These are phyloP conservation scores for Phyllopteryx taeniolatus DNA, from an alignment of 2,113 vertebrate genomes.

Conservation along the genomic window DNA sequence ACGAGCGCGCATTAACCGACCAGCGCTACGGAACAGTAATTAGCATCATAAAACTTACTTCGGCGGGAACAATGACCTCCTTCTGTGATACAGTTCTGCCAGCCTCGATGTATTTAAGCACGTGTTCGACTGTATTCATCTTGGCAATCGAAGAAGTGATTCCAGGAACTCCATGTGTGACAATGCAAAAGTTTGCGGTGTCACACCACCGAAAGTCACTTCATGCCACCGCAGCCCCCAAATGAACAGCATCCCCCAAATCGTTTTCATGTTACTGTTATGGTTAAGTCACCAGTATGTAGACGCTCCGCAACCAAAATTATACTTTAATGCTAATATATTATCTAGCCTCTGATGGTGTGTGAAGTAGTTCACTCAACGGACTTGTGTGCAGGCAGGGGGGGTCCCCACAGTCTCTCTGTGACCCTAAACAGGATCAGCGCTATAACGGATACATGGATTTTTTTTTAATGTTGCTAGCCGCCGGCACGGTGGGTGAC, in stretches of 20 bases:
- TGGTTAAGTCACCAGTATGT: neutral
- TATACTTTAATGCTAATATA: too few species aligned
- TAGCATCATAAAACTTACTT: constrained; percentile 55
- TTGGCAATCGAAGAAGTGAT: constrained; percentile 73
- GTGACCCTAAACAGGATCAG: too few species aligned
- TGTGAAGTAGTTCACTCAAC: too few species aligned
- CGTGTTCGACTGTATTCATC: constrained; percentile 24
- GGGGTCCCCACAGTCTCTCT: too few species aligned
- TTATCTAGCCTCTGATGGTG: too few species aligned
- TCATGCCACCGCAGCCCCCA: neutral
- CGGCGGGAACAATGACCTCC: constrained; percentile 44
- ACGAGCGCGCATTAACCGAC: constrained; percentile 53
- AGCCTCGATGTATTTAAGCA: constrained; percentile 56
- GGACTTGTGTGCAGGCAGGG: too few species aligned
- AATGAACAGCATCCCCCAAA: neutral
- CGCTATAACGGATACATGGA: too few species aligned
- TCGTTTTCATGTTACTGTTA: neutral
- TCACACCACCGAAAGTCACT: neutral
- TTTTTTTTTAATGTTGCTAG: too few species aligned
- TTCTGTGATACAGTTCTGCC: constrained; percentile 68
- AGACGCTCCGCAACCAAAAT: too few species aligned
- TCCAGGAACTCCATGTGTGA: constrained; percentile 22
- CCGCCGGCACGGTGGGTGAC: too few species aligned
- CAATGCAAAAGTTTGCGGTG: constrained; percentile 1
- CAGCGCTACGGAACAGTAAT: constrained; percentile 46